Evolutionary conservation across 2,888 invertebrate genomes (phyloP).

Genomic region (Hydroisotoma schaefferi): DNA sequence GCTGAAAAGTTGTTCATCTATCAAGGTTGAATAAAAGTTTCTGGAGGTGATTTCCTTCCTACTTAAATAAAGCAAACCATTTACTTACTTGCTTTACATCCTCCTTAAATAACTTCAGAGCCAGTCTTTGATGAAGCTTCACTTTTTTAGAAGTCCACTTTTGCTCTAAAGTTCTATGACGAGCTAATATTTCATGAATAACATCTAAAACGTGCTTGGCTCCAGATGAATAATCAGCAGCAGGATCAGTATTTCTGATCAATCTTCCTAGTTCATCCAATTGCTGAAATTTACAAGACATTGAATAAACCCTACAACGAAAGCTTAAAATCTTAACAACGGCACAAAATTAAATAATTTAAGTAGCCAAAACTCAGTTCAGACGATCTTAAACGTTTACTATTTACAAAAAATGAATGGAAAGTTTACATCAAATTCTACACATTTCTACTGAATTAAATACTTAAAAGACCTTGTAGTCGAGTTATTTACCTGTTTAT

Average conservation of each 20-base stretch:
- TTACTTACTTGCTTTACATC: conserved; percentile 85
- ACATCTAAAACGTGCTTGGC: conserved; percentile 94
- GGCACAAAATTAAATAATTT: too few relatives aligned
- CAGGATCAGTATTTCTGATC: conserved; percentile 60
- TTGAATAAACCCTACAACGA: too few relatives aligned
- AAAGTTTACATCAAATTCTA: too few relatives aligned
- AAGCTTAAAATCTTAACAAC: background rate
- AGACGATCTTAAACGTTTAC: too few relatives aligned
- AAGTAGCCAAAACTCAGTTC: too few relatives aligned
- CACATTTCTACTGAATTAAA: too few relatives aligned
- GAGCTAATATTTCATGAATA: conserved; percentile 92
- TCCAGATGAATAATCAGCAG: conserved; percentile 93
- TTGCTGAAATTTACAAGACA: conserved; percentile 33
- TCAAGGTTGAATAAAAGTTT: too few relatives aligned
- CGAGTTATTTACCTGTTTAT: conserved; percentile 73
- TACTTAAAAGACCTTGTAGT: too few relatives aligned
- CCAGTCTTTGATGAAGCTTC: conserved; percentile 88
- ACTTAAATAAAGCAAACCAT: background rate
- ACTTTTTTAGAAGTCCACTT: conserved; percentile 93
- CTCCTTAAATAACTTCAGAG: conserved; percentile 88
- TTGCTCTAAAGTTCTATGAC: conserved; percentile 88
- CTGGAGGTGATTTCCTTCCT: too few relatives aligned
- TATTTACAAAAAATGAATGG: too few relatives aligned
- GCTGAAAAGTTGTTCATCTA: too few relatives aligned
- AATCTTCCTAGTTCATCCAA: conserved; percentile 42